A percentile compares a stretch with the other conserved stretches of the same genome.
These are phyloP conservation scores for Ochotona princeps DNA, from an alignment of 2,113 vertebrate species.

Conservation along the genomic window DNA sequence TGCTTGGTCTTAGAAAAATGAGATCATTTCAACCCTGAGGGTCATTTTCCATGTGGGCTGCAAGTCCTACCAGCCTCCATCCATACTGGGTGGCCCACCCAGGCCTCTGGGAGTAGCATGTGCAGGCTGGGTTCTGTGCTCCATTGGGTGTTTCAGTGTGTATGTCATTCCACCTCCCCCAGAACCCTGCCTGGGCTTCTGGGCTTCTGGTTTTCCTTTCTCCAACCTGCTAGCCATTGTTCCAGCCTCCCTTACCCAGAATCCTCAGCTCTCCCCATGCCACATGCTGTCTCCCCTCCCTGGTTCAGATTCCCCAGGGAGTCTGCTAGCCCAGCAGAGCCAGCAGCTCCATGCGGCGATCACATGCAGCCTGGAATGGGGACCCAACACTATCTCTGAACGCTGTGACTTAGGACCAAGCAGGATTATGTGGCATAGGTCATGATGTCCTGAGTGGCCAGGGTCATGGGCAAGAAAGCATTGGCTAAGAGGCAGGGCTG, in stretches of 20 bases:
- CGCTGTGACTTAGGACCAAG: background rate
- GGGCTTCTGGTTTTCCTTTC: background rate
- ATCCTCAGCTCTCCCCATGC: background rate
- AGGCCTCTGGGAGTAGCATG: too few species aligned
- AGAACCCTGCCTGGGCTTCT: accelerated
- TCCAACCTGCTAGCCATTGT: background rate
- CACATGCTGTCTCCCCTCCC: background rate
- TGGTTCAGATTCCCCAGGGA: background rate
- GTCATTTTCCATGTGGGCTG: too few species aligned
- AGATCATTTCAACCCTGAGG: too few species aligned
- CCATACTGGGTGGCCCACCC: too few species aligned
- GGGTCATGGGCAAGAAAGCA: background rate
- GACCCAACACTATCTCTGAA: background rate
- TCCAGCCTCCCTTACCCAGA: background rate
- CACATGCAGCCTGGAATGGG: background rate
- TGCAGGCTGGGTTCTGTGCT: too few species aligned
- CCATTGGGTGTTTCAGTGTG: accelerated
- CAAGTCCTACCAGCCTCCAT: too few species aligned
- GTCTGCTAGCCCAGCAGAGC: background rate
- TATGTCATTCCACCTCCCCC: background rate
- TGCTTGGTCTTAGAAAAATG: too few species aligned
- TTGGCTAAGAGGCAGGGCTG: background rate
- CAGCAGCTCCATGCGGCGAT: background rate
- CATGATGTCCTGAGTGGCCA: background rate
- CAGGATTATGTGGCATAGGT: background rate